Base-by-base conservation (phyloP, 2,113 vertebrate species). In the Tupaia chinensis region DNA sequence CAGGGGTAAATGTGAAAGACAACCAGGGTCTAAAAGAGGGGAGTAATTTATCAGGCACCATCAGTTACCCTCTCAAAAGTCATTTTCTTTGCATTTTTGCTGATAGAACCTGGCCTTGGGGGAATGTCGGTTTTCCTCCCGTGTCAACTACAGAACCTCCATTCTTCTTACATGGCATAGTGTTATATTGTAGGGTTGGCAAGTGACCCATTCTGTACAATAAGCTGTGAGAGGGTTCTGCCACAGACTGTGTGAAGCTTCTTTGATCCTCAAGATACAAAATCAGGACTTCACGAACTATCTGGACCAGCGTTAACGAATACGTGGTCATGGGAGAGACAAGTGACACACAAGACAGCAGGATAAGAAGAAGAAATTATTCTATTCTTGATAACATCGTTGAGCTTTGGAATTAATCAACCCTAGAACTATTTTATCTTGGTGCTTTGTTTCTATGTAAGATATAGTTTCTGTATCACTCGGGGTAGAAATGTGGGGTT, bases 1-100 rank as follows among this genome's bases (percentile, higher is more conserved):
- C 53, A 14, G 53, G 15, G n/a, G 22, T 54, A 95, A 74, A 66
- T 34, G 19, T 2, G 27, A 87, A 83, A 9, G 56, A 66, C 14
- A 84, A 76, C 32, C 29, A 86, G 61, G 54, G 63, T 61, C 53
- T 87, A 84, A 96, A 81, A 60, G 25, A 87, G 25, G 44, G 25
- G 15, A 9, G 10, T 5, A 23, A 34, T 19, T 19, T 15, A 72
- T 9, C 11, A 65, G 58, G 34, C 25, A 77, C 0, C 68, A 23
- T 79, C 7, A 22, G 44, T 60, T 76, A 65, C 1, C 23, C 79
- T 61, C 22, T 73, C 27, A 56, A 27, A 93, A 70, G 32, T 19
- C 29, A 53, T 16, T 16, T 85, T 78, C 6, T 93, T 53, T 34
- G 27, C 68, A 74, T 92, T 29, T 81, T 92, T 69, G 53, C 29